Evolutionary conservation across 2,888 invertebrate genomes (phyloP), one percentile per base, ranked within the genome.

Genomic region (Platycheirus rosarum): DNA sequence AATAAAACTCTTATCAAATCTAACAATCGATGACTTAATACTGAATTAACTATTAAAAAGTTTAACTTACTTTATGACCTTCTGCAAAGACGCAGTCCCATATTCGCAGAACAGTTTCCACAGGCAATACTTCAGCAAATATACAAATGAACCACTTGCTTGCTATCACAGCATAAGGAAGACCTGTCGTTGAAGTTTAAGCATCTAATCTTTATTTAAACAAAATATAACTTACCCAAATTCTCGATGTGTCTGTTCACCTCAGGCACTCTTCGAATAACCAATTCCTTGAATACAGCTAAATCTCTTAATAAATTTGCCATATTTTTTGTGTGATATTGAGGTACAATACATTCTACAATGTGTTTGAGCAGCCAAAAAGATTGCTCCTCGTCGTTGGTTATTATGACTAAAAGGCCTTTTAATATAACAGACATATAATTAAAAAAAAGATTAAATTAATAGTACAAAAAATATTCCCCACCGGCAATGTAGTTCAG

Each of bases 1-100:
- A n/a, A n/a, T n/a, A n/a, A n/a, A n/a, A n/a, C n/a, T n/a, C n/a
- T n/a, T n/a, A n/a, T n/a, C n/a, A n/a, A n/a, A n/a, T n/a, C n/a
- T n/a, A n/a, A n/a, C n/a, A n/a, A n/a, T n/a, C n/a, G n/a, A n/a
- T n/a, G n/a, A n/a, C n/a, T n/a, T n/a, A n/a, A n/a, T n/a, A n/a
- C n/a, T n/a, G n/a, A n/a, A n/a, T n/a, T n/a, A n/a, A n/a, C n/a
- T n/a, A n/a, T n/a, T n/a, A 8, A 32, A 32, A 20, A 5, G 1
- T 9, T 0, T 11, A 40, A 76, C 80, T 80, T 84, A 87, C 90
- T 86, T 98, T 98, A 76, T 95, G 96, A 46, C 98, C 98, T 91
- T 98, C 98, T 86, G 95, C 95, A 91, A 98, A 98, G 76, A 98
- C 91, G 88, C 97, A 97, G 91, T 98, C 98, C 98, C 98, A 98